Percentiles rank a stretch among this genome's conserved stretches.
Conservation (phyloP, 53 echinoderm and acorn worm genomes). For the Echinometra lucunter region DNA sequence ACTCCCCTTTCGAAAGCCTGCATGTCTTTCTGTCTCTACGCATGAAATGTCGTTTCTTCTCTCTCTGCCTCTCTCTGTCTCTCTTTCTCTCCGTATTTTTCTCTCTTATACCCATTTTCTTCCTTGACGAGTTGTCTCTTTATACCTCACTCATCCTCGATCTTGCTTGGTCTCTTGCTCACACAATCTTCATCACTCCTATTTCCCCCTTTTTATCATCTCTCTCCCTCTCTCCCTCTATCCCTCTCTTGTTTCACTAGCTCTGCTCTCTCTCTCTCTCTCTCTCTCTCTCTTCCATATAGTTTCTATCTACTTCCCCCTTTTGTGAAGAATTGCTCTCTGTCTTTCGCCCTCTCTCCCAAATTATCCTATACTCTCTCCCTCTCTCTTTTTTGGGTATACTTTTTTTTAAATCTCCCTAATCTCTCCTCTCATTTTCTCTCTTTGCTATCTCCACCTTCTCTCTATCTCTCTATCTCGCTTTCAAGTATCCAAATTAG, state of each 20-base stretch:
- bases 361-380: too few species aligned
- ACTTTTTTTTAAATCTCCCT: too few species aligned
- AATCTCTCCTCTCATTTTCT: not conserved
- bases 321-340: too few species aligned
- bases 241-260: not conserved
- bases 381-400: too few species aligned
- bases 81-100: not conserved
- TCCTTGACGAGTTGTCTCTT: too few species aligned
- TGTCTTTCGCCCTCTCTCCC: too few species aligned
- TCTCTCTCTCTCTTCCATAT: not conserved
- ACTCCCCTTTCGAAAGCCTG: not conserved
- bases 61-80: not conserved
- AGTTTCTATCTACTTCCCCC: not conserved
- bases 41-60: too few species aligned
- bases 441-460: not conserved
- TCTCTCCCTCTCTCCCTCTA: not conserved
- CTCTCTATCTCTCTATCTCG: not conserved
- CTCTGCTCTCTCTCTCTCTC: not conserved
- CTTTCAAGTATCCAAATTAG: too few species aligned
- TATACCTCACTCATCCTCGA: too few species aligned
- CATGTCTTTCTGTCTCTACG: not conserved
- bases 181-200: not conserved
- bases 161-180: not conserved
- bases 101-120: not conserved
- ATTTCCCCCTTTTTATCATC: too few species aligned